phyloP scores from a whole-genome alignment of 1,140 invertebrate species.

The Drosophila triauraria region DNA sequence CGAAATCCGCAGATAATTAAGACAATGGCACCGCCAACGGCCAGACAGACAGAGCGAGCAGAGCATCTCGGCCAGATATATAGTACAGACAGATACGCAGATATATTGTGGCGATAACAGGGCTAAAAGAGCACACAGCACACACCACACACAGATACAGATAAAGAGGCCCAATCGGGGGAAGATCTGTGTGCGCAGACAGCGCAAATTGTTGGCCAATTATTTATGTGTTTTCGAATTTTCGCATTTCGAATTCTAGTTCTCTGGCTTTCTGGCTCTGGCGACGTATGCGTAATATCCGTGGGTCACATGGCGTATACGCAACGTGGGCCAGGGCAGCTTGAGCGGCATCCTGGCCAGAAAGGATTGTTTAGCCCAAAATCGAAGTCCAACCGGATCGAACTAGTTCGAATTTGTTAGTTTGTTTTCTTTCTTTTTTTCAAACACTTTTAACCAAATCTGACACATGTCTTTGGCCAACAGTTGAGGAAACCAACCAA shows the following conservation, averaged over 20 bases:
- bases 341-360: neutral
- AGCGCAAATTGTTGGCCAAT: conserved; percentile 81
- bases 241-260: conserved; percentile 22
- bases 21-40: conserved; percentile 49
- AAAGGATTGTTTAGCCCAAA: too few species aligned
- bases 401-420: conserved; percentile 1
- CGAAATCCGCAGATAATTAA: conserved; percentile 72
- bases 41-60: conserved; percentile 17
- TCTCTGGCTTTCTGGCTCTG: neutral
- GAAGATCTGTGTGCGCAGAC: conserved; percentile 77
- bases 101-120: conserved; percentile 38
- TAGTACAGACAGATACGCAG: conserved; percentile 4
- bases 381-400: too few species aligned
- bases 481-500: neutral
- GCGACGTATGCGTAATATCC: conserved; percentile 46
- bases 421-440: neutral
- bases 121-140: conserved; percentile 5
- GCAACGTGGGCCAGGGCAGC: conserved; percentile 4
- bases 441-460: conserved; percentile 7
- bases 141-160: neutral
- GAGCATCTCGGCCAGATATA: conserved; percentile 18
- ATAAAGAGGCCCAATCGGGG: conserved; percentile 44
- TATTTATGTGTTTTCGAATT: conserved; percentile 66
- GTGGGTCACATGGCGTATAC: conserved; percentile 42
- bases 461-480: conserved; percentile 6